These are phyloP conservation scores for Himalopsyche phryganea DNA, from an alignment of 1,140 invertebrate species.

Conservation along the genomic window DNA sequence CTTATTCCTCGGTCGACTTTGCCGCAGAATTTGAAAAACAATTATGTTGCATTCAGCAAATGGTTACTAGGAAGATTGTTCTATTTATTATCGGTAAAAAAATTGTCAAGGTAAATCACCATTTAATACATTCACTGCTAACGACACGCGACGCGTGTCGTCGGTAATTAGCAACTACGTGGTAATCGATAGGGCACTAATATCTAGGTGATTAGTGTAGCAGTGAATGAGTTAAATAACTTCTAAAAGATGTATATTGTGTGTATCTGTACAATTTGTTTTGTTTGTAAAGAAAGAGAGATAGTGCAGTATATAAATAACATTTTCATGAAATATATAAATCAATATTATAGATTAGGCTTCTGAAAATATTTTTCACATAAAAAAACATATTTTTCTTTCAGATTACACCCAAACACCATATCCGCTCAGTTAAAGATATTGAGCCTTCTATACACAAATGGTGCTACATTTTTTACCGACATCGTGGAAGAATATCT, in stretches of 20 bases:
- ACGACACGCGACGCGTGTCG: no score
- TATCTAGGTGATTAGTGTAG: no score
- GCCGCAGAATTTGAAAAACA: conserved; percentile 41
- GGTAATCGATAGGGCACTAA: no score
- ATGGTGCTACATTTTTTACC: conserved; percentile 49
- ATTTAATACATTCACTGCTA: no score
- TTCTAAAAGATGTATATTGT: conserved; percentile 3
- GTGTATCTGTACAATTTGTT: no score
- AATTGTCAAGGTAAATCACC: conserved; percentile 45
- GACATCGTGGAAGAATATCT: conserved; percentile 49
- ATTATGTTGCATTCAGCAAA: conserved; percentile 54
- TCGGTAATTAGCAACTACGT: no score
- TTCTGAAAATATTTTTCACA: no score
- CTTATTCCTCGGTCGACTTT: conserved; percentile 47
- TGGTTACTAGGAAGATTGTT: conserved; percentile 57
- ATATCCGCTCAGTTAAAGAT: conserved; percentile 54
- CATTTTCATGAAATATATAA: no score
- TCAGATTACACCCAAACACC: conserved; percentile 49
- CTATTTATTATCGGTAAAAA: conserved; percentile 53
- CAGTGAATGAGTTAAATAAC: no score
- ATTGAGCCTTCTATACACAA: conserved; percentile 48
- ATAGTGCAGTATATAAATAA: no score
- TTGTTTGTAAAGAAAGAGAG: no score
- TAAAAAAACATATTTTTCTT: conserved; percentile 30
- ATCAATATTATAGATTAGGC: no score